Percentiles rank a stretch among this genome's conserved stretches.
Evolutionary conservation across 2,888 invertebrate genomes (phyloP).

Genomic region (Synanthedon vespiformis): DNA sequence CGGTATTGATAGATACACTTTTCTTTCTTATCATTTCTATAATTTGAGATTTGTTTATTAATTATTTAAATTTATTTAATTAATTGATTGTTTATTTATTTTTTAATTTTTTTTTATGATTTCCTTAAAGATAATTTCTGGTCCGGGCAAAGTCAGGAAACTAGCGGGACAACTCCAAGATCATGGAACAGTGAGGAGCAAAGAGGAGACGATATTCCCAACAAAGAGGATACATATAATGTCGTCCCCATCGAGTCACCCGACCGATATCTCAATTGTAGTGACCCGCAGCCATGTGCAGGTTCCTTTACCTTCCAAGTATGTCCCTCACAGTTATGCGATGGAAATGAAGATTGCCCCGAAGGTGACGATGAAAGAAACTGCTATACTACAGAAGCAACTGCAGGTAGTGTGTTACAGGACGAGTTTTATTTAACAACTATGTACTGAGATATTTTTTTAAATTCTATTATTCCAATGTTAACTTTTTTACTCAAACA

Average conservation of each 20-base stretch:
- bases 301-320: constrained; percentile 2
- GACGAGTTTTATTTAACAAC: no score
- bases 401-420: not conserved
- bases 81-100: not conserved
- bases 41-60: no score
- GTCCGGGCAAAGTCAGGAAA: not conserved
- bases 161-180: not conserved
- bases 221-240: not conserved
- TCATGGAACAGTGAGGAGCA: not conserved
- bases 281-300: not conserved
- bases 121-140: not conserved
- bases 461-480: no score
- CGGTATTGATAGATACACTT: constrained; percentile 3
- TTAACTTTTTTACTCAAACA: no score
- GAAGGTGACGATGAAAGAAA: constrained; percentile 19
- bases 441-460: no score
- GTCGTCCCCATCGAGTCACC: no score
- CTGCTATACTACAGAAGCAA: constrained; percentile 4
- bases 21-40: no score
- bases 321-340: constrained; percentile 17
- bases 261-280: not conserved
- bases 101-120: not conserved
- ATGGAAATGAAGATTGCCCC: constrained; percentile 18
- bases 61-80: not conserved
- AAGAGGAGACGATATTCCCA: not conserved